A percentile compares a stretch with the other conserved stretches of the same genome.
Conservation (phyloP, 2,113 vertebrate species). For the Chrysochloris asiatica region DNA sequence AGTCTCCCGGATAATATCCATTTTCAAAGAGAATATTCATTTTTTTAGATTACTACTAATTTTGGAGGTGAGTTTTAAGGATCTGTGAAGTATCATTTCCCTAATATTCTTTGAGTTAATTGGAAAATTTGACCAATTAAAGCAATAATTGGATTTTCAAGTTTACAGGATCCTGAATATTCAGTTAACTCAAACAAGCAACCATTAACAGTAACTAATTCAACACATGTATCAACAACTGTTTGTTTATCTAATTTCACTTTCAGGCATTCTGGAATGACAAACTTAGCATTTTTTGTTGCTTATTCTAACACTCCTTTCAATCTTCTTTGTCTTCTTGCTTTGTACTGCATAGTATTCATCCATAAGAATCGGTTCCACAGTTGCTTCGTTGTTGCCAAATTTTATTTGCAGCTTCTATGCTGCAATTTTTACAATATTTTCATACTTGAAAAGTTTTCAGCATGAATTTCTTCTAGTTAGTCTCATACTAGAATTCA, state of each 20-base stretch:
- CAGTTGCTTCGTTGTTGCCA: background rate
- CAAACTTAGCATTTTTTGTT: background rate
- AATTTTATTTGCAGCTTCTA: background rate
- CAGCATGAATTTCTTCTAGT: background rate
- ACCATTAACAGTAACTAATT: background rate
- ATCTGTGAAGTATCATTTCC: background rate
- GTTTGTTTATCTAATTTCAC: no score
- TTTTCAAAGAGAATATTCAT: background rate
- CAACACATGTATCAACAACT: background rate
- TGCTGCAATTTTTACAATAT: background rate
- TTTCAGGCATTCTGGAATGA: background rate
- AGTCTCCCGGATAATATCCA: background rate
- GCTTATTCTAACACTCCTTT: background rate
- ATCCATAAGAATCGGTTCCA: background rate
- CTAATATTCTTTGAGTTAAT: background rate
- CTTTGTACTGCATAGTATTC: background rate
- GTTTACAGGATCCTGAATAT: background rate
- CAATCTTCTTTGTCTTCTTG: background rate
- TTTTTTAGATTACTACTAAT: background rate
- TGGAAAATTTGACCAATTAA: background rate
- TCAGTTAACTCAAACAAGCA: background rate
- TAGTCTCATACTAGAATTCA: background rate
- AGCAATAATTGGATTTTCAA: background rate
- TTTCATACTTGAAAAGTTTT: background rate
- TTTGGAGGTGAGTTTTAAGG: background rate